A percentile compares a stretch with the other conserved stretches of the same genome.
Evolutionary conservation across 1,140 invertebrate genomes (phyloP).

Genomic region (Aphelenchoides besseyi): DNA sequence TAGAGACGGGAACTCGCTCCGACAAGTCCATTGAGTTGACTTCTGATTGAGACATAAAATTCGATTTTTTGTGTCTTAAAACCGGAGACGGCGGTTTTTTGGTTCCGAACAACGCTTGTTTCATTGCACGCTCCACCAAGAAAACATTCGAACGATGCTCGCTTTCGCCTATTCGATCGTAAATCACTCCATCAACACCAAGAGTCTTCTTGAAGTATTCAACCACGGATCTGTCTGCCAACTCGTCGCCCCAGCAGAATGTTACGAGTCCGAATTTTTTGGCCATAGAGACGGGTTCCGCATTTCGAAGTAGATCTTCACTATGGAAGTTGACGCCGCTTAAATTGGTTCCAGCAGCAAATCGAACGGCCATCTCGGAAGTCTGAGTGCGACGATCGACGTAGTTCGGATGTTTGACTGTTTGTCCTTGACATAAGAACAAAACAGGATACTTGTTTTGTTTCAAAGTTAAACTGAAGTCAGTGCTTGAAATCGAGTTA

Average conservation of each 20-base stretch:
- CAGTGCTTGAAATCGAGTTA: background rate
- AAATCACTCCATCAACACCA: slow-evolving; percentile 60
- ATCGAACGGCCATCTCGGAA: slow-evolving; percentile 54
- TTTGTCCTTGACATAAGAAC: slow-evolving; percentile 57
- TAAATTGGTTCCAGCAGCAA: slow-evolving; percentile 48
- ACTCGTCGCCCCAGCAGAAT: slow-evolving; percentile 61
- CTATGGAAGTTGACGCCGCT: slow-evolving; percentile 60
- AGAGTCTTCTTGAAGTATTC: slow-evolving; percentile 60
- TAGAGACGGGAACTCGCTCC: background rate
- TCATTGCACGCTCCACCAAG: slow-evolving; percentile 41
- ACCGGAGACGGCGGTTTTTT: slow-evolving; percentile 12
- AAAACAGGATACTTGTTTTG: slow-evolving; percentile 62
- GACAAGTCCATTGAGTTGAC: background rate
- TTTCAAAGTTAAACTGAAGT: slow-evolving; percentile 54
- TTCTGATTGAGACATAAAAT: background rate
- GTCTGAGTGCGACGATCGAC: slow-evolving; percentile 52
- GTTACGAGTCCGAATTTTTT: slow-evolving; percentile 56
- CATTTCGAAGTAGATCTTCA: slow-evolving; percentile 50
- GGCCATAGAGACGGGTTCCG: slow-evolving; percentile 50
- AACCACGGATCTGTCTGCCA: slow-evolving; percentile 53
- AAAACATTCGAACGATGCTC: slow-evolving; percentile 44
- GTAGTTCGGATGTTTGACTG: slow-evolving; percentile 43
- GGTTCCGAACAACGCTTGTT: slow-evolving; percentile 23
- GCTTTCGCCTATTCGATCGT: slow-evolving; percentile 51
- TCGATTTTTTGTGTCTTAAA: slow-evolving; percentile 11